Base-by-base conservation (phyloP, 2,888 invertebrate species). In the Metalampra italica region DNA sequence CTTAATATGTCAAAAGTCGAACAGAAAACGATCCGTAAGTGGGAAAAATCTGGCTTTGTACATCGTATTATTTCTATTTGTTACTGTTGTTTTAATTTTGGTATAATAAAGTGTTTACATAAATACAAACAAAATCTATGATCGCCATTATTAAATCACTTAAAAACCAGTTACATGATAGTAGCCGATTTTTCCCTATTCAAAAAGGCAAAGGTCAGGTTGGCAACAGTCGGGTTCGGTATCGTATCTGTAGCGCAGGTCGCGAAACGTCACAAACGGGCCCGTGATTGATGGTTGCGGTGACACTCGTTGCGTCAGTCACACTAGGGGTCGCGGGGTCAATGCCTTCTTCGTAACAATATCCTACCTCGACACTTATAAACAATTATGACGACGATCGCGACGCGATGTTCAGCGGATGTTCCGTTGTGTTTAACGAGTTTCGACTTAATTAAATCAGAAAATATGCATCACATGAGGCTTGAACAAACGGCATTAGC, bases 211-310 rank as follows among this genome's bases (percentile, higher is more conserved):
- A 54, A 56, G 55, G 54, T 53, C 56, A 61, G 58, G 53, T 55
- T 60, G 62, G 56, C 55, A 22, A 22, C 40, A 40, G 13, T 11
- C 30, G 11, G 30, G 29, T 13, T 43, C 43, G 8, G 22, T 56
- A 53, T 54, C 50, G 57, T 54, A 55, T 53, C 59, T 54, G 65
- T 66, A 61, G 59, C 62, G 61, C 72, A 72, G 75, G 77, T 81
- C 75, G 77, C 70, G 65, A 75, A 76, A 76, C 83, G 81, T 80
- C 82, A 83, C 79, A 73, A 78, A 73, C 74, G 72, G 72, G 65
- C 59, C 55, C 49, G 75, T 84, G 85, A 86, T 87, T 85, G 87
- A 87, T 85, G 81, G 73, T 74, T 71, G 80, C 77, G 75, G 80
- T 80, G 87, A 82, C 84, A 81, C 65, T 75, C 69, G 74, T 76